Percentiles rank a stretch among this genome's conserved stretches.
Evolutionary conservation across 2,797 vertebrate species (phyloP).

Genomic region (Liparis tanakae): DNA sequence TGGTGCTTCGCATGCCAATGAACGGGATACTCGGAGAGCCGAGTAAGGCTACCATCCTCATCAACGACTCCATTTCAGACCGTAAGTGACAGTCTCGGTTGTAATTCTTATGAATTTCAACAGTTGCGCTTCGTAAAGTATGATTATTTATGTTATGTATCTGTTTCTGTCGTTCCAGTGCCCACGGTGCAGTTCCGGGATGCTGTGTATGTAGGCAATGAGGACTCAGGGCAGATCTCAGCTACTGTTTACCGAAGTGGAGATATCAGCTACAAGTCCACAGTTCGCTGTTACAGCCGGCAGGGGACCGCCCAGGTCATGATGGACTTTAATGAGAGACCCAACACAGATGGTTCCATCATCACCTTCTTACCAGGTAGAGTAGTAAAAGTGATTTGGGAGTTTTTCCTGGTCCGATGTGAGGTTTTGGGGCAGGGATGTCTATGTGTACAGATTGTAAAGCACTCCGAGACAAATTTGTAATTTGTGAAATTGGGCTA

Average conservation of each 20-base stretch:
- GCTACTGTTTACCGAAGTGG: constrained; percentile 88
- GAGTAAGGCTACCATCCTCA: constrained; percentile 86
- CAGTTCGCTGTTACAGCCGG: constrained; percentile 92
- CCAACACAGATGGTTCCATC: constrained; percentile 91
- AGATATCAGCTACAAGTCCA: constrained; percentile 87
- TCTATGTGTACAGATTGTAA: too few relatives aligned
- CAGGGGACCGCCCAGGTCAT: constrained; percentile 96
- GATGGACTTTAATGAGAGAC: constrained; percentile 95
- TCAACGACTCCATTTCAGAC: constrained; percentile 93
- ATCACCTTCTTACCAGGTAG: constrained; percentile 92
- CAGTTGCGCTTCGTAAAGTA: neutral
- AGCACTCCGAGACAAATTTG: too few relatives aligned
- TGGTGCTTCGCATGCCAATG: constrained; percentile 92
- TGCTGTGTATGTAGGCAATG: constrained; percentile 81
- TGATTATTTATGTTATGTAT: neutral
- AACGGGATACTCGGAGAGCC: constrained; percentile 91
- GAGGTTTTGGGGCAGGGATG: too few relatives aligned
- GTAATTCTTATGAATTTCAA: neutral
- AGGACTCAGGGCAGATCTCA: constrained; percentile 86
- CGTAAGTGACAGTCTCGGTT: constrained; percentile 81
- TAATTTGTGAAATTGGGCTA: too few relatives aligned
- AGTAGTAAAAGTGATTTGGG: too few relatives aligned
- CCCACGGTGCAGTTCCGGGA: constrained; percentile 95
- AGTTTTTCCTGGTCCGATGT: too few relatives aligned
- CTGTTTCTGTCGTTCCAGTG: constrained; percentile 77